These are phyloP conservation scores for Psittacus erithacus DNA, from an alignment of 2,113 vertebrate species.

Conservation along the genomic window DNA sequence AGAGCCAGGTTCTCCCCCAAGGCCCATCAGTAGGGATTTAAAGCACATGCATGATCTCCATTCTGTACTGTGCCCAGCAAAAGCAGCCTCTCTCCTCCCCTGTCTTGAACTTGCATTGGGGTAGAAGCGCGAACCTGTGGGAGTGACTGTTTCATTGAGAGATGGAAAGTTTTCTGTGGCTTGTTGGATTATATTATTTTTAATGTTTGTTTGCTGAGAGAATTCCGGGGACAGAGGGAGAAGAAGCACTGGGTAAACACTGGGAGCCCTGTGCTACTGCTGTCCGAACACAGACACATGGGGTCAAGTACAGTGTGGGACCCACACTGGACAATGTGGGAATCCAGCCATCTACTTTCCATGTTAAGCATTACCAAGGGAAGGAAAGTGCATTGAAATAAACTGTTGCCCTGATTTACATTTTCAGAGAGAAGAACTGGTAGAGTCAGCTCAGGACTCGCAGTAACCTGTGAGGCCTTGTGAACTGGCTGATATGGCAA, in stretches of 20 bases:
- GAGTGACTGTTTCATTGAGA: not conserved
- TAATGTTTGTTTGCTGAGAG: slow-evolving; percentile 46
- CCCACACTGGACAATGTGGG: not conserved
- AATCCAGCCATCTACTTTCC: not conserved
- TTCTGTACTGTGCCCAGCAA: not conserved
- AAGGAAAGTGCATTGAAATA: slow-evolving; percentile 32
- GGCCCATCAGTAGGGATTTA: not conserved
- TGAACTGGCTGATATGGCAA: not conserved
- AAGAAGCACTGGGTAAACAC: not conserved
- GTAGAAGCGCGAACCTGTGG: not conserved
- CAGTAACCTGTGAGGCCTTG: slow-evolving; percentile 34
- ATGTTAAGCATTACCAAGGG: not conserved
- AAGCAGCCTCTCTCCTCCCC: not conserved
- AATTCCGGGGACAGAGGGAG: slow-evolving; percentile 8
- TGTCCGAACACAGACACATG: not conserved
- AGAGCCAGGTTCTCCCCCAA: not conserved
- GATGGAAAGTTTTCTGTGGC: not conserved
- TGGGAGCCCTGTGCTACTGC: not conserved
- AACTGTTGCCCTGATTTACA: slow-evolving; percentile 10
- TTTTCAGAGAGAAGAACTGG: slow-evolving; percentile 30
- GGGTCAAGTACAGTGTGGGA: slow-evolving; percentile 47
- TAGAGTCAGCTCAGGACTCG: slow-evolving; percentile 2
- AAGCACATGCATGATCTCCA: not conserved
- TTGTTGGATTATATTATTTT: not conserved
- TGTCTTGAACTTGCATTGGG: not conserved